Base-by-base conservation (phyloP, 2,797 vertebrate species). In the Lutjanus argentimaculatus region DNA sequence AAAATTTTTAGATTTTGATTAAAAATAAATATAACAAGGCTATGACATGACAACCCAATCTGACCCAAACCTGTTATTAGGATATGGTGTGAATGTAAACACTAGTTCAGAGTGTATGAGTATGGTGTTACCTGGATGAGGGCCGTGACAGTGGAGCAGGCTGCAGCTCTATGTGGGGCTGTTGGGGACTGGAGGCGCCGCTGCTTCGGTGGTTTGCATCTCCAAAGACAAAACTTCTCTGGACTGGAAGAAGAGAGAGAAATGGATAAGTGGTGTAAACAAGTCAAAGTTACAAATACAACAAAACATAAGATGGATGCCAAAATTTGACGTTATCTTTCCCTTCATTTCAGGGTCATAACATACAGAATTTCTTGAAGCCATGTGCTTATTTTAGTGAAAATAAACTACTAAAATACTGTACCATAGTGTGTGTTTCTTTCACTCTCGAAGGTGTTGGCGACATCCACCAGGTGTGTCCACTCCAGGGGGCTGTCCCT, bases 391-490 rank as follows among this genome's bases (percentile, higher is more conserved):
- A 12, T 36, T n/a, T 69, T 13, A 30, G 15, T 42, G 7, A 12
- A 61, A 17, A 51, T 15, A 17, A 67, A 56, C 7, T 6, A 3
- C 13, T 73, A 6, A 2, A 30, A 53, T 19, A n/a, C 2, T 36
- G 14, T 93, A 94, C 93, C 91, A 6, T 92, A 94, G 61, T 93
- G 91, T 49, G 90, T 81, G 85, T 91, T 93, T 79, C 94, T 91
- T 90, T 96, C 95, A 95, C 96, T 97, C 90, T 99, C 99, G 86
- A 98, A 99, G 76, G 98, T 98, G 91, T 96, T 99, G 94, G 98
- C 98, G 75, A 98, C 98, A 52, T 99, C 98, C 84, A 99, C 98
- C 84, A 99, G 93, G 93, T 98, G 98, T 53, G 98, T 98, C 99
- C 99, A 99, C 71, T 99, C 98, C 40, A 99, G 92, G 85, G 97